Base-by-base conservation (phyloP, 2,797 vertebrate species). In the Anniella stebbinsi region DNA sequence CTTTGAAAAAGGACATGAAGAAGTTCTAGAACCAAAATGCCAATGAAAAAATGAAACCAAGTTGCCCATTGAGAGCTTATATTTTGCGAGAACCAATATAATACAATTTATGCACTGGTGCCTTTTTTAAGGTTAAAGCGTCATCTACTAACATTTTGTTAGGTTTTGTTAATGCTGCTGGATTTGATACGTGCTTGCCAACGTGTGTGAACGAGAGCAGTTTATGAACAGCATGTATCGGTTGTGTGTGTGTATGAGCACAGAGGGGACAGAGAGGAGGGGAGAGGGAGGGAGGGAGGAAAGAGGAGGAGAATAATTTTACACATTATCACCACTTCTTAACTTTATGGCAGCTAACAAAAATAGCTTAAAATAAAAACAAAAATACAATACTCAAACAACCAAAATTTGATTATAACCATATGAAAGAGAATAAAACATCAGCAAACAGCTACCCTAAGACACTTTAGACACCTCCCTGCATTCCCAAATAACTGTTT, bases 1-100 rank as follows among this genome's bases (percentile, higher is more conserved):
- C 28, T 60, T 67, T 81, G 87, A 69, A 81, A 57, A 72, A 70
- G 33, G 10, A 28, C 30, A 9, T 11, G 41, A 45, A 54, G 48
- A 36, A 54, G 36, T 57, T 28, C 21, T 38, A 38, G 12, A 36
- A 30, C 69, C 23, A n/a, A 89, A 23, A 38, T 70, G 76, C 7
- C 54, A 38, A 10, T 77, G 11, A 51, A 87, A 57, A 0, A 94
- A 89, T 3, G 41, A 90, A 91, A 86, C 10, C 12, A 38, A 92
- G 91, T 54, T 54, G 38, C 70, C 36, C 89, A 51, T 2, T 89
- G 78, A 67, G 78, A 88, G 41, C 54, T 91, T 76, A 30, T 0
- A 0, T 85, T 94, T 94, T 93, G 21, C 70, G 72, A 85, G 41
- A 91, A 89, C 41, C 89, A 63, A 91, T 92, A 87, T 90, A 90